Evolutionary conservation across 2,797 vertebrate species (phyloP).

Genomic region (Rhynchonycteris naso): DNA sequence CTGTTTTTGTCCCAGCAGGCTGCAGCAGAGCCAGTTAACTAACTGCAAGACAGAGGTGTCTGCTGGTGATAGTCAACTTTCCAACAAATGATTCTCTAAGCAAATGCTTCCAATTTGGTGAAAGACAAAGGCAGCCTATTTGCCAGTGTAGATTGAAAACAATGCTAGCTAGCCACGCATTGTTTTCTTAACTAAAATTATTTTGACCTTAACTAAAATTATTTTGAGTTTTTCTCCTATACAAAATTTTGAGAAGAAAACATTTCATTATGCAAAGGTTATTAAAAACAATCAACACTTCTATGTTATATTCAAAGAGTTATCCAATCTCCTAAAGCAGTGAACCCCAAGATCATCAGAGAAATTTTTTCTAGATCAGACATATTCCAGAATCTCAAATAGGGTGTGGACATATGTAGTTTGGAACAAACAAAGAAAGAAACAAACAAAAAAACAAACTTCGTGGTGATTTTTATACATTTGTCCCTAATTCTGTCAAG

Average conservation of each 20-base stretch:
- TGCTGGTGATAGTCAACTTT: slow-evolving; percentile 52
- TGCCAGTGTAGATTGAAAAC: slow-evolving; percentile 6
- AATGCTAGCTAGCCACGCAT: background rate
- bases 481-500: background rate
- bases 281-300: slow-evolving; percentile 22
- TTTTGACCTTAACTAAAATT: background rate
- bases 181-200: background rate
- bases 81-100: slow-evolving; percentile 56
- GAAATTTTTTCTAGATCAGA: slow-evolving; percentile 52
- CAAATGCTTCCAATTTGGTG: slow-evolving; percentile 59
- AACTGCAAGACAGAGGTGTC: slow-evolving; percentile 49
- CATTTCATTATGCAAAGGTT: slow-evolving; percentile 44
- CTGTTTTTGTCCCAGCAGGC: slow-evolving; percentile 53
- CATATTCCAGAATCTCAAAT: slow-evolving; percentile 40
- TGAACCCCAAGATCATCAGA: background rate
- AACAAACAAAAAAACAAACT: background rate
- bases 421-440: background rate
- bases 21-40: slow-evolving; percentile 45
- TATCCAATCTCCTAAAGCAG: background rate
- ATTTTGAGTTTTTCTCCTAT: background rate
- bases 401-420: background rate
- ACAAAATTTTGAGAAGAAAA: slow-evolving; percentile 64
- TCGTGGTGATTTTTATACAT: slow-evolving; percentile 35
- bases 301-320: slow-evolving; percentile 21
- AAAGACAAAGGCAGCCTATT: slow-evolving; percentile 66